Evolutionary conservation across 2,113 vertebrate species (phyloP).

Genomic region (human (Homo sapiens)): DNA sequence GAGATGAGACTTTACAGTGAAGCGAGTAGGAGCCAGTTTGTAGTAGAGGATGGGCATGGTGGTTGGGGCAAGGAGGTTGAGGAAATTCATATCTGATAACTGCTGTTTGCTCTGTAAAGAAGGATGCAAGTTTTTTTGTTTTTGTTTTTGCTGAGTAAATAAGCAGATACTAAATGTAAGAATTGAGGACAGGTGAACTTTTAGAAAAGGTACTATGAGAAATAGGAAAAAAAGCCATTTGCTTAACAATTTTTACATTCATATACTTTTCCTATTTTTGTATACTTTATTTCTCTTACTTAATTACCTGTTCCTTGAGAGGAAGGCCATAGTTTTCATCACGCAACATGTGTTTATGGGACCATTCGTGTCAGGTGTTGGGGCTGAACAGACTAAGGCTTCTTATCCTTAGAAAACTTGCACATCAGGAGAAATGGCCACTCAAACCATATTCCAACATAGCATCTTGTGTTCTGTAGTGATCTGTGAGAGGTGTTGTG

Average conservation of each 20-base stretch:
- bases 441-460: fast-evolving
- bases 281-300: not conserved
- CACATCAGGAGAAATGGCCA: not conserved
- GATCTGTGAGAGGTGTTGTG: not conserved
- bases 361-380: not conserved
- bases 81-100: not conserved
- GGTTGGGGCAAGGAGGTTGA: not conserved
- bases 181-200: not conserved
- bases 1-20: not conserved
- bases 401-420: not conserved
- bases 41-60: not conserved
- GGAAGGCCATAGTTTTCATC: not conserved
- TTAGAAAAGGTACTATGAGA: not conserved
- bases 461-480: not conserved
- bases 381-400: not conserved
- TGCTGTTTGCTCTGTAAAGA: not conserved
- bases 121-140: not conserved
- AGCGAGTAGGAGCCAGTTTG: not conserved
- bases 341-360: not conserved
- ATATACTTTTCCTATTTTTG: not conserved
- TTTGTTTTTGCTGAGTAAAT: not conserved
- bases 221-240: not conserved
- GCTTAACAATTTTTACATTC: not conserved
- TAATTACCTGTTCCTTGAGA: not conserved
- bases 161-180: not conserved